Evolutionary conservation across 2,888 invertebrate genomes (phyloP), one percentile per base, ranked within the genome.

Genomic region (Apamea epomidion): DNA sequence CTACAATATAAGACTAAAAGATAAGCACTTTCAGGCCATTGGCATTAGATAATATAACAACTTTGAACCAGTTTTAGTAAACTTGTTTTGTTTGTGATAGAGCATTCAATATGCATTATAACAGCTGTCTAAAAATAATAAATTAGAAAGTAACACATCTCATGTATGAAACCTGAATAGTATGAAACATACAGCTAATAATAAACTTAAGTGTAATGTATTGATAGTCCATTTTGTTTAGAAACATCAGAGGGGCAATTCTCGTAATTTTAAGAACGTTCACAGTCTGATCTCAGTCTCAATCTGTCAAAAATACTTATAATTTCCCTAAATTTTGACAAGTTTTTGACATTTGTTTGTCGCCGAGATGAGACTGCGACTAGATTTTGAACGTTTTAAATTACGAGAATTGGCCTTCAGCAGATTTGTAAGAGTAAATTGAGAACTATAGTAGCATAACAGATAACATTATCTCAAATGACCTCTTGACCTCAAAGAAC

Each of bases 381-480:
- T 32, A 32, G 32, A 32, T 32, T 32, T 32, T 32, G 32, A 32
- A 32, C 32, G 32, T 32, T 32, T 32, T 32, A 32, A 32, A 32
- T 32, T 32, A 32, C 32, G 32, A 32, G 32, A 1, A 32, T 32
- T 32, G 32, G 32, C 2, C 32, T 32, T 32, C 37, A 51, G n/a
- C 32, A 83, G 37, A 54, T 71, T 45, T 73, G 10, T 74, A 70
- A 3, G 42, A 76, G 58, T 71, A 16, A 51, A 45, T 60, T 82
- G 58, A 82, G n/a, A 82, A 48, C 14, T 81, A 58, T 14, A 73
- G 42, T 54, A 72, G 74, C 62, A 74, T 67, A 72, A 86, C 42
- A 86, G 68, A 71, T 80, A 83, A 72, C 48, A 76, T 80, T 84
- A 85, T 85, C 84, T 73, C 62, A 21, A 75, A 32, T 83, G 75